A percentile compares a stretch with the other conserved stretches of the same genome.
Conservation (phyloP, 2,113 vertebrate species). For the Catharus minimus region DNA sequence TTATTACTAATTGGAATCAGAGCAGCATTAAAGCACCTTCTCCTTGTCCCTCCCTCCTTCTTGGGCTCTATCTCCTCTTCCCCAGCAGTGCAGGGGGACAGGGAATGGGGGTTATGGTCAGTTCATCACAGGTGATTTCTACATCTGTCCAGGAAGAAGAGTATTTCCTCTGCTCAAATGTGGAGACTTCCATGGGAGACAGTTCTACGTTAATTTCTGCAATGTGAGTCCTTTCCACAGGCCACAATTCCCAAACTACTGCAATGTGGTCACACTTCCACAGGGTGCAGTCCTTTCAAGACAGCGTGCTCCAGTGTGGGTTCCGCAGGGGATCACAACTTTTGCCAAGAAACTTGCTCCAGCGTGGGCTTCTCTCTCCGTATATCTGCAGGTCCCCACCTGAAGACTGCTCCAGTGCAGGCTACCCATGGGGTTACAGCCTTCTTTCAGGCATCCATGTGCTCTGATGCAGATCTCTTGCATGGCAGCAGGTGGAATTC, state of each 20-base stretch:
- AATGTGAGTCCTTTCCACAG: background rate
- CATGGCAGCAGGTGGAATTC: background rate
- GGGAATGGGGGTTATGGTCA: background rate
- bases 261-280: accelerated
- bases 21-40: background rate
- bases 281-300: background rate
- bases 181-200: background rate
- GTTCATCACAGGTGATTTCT: background rate
- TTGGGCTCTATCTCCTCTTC: background rate
- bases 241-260: background rate
- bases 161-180: accelerated
- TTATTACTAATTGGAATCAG: background rate
- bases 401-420: background rate
- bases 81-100: background rate
- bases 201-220: background rate
- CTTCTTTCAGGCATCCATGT: background rate
- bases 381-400: background rate
- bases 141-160: background rate
- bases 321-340: accelerated
- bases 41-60: background rate
- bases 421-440: background rate
- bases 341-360: background rate
- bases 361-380: background rate
- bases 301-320: background rate
- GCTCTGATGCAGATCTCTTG: background rate